A percentile compares a stretch with the other conserved stretches of the same genome.
phyloP scores from a whole-genome alignment of 2,888 invertebrate genomes.

The Tetrapedia diversipes region DNA sequence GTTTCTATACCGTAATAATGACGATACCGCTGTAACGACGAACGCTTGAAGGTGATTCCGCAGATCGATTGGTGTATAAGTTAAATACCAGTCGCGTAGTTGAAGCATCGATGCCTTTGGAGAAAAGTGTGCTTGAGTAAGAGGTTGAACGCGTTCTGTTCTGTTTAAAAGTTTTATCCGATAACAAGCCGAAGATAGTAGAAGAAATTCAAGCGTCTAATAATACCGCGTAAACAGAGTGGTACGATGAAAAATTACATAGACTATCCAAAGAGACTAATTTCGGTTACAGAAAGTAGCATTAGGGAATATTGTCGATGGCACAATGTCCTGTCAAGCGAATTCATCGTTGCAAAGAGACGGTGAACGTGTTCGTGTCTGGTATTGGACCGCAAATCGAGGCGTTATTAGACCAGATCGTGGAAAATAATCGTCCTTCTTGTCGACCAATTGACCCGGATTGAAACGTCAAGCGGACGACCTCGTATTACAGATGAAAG shows the following conservation, averaged over 20 bases:
- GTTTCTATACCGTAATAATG: not conserved
- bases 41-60: not conserved
- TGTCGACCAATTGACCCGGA: conserved; percentile 29
- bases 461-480: conserved; percentile 44
- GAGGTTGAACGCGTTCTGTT: no score
- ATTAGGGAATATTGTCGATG: no score
- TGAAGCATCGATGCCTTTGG: not conserved
- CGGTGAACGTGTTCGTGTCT: conserved; percentile 19
- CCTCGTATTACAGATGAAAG: conserved; percentile 48
- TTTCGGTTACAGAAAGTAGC: no score
- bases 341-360: no score
- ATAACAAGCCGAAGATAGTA: no score
- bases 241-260: no score
- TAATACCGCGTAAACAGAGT: no score
- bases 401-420: conserved; percentile 1
- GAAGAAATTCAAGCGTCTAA: no score
- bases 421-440: conserved; percentile 38
- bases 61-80: not conserved
- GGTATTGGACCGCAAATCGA: conserved; percentile 21
- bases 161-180: no score
- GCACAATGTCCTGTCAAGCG: no score
- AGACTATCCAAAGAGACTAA: no score
- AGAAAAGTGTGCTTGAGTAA: no score
- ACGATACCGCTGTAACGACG: not conserved
- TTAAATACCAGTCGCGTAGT: not conserved